phyloP scores from a whole-genome alignment of 2,113 vertebrate genomes.

The Piprites chloris region DNA sequence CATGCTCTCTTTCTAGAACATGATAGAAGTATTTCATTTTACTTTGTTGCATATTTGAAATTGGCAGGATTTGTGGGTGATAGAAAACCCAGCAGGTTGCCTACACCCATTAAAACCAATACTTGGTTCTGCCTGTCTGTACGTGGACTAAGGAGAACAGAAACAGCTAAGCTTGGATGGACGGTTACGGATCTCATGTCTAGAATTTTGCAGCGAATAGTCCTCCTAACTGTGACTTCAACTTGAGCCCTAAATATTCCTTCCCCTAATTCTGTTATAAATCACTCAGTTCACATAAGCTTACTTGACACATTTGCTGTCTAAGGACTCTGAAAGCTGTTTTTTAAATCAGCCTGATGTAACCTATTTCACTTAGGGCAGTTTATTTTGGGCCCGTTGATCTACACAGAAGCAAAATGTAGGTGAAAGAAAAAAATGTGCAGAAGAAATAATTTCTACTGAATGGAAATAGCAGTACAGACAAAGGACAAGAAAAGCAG shows the following conservation, averaged over 20 bases:
- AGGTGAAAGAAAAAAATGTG: not conserved
- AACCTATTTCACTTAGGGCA: not conserved
- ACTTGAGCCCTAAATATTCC: not conserved
- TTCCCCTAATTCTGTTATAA: not conserved
- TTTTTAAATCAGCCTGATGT: not conserved
- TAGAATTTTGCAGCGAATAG: not conserved
- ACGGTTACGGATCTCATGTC: not conserved
- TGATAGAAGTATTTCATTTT: not conserved
- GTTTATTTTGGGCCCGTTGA: not conserved
- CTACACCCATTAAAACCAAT: not conserved
- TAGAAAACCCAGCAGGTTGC: not conserved
- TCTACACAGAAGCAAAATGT: not conserved
- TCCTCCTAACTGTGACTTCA: not conserved
- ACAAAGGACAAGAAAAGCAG: not conserved
- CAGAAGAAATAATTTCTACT: not conserved
- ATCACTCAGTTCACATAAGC: not conserved
- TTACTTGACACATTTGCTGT: not conserved
- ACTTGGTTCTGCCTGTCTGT: not conserved
- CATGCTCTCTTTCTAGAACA: not conserved
- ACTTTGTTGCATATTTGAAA: not conserved
- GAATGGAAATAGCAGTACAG: not conserved
- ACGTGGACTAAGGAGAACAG: not conserved
- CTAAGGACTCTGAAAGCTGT: not conserved
- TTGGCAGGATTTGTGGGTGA: not conserved
- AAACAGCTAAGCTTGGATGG: not conserved